Base-by-base conservation (phyloP, 2,113 vertebrate genomes). In the Triplophysa dalaica region DNA sequence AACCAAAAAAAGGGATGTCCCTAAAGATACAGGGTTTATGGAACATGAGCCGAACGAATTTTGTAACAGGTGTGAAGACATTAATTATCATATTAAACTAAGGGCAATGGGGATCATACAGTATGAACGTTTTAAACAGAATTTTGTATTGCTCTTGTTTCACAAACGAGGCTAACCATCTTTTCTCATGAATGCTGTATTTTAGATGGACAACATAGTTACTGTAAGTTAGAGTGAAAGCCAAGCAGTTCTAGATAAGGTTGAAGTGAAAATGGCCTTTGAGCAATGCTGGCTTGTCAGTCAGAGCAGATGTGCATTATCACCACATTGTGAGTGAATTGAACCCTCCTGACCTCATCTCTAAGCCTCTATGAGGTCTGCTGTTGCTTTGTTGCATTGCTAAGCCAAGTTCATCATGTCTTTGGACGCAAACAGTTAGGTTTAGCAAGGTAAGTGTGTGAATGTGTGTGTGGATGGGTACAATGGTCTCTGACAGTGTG, bases 281-380 rank as follows among this genome's bases (percentile, higher is more conserved):
- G 76, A 60, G 41, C 24, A 69, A 26, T 22, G 24, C 24, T 79
- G 9, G 10, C 77, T 75, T 83, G 77, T 83, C 77, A 64, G 19
- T 72, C 66, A 70, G 50, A 54, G 33, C 62, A 70, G 56, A 24
- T 33, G n/a, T 62, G 26, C 33, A 60, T 83, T 73, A 70, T 69
- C 58, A 76, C 26, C 69, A 65, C 78, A 80, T 64, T 64, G 58
- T 60, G 66, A 76, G 66, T 21, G 24, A 72, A 26, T 66, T 80
- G 70, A 79, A 80, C 82, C 78, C 33, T 17, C n/a, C 60, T 72
- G 78, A 83, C 78, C 82, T 65, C 58, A 80, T 80, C 70, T 80
- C 38, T 14, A 33, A n/a, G n/a, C 38, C 50, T 48, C 50, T 58
- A 21, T 54, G 17, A 6, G 19, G 43, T 60, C 41, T 19, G 64